Evolutionary conservation across 2,113 vertebrate species (phyloP).

Genomic region (Calyptomena viridis): DNA sequence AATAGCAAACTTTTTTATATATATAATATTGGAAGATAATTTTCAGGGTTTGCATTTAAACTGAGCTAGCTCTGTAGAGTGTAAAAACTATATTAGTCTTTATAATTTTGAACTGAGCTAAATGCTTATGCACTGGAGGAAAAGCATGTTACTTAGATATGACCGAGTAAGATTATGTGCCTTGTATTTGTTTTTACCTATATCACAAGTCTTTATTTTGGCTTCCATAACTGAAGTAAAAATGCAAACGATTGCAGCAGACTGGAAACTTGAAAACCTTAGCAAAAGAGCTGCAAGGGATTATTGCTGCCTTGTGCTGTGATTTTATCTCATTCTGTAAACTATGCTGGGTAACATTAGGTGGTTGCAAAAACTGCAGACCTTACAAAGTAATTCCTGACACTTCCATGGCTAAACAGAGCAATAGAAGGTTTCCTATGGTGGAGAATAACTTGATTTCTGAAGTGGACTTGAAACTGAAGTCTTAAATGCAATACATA

Average conservation of each 20-base stretch:
- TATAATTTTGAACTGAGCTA: background rate
- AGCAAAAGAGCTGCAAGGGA: background rate
- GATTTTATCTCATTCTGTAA: background rate
- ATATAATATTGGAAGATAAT: background rate
- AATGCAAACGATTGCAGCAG: background rate
- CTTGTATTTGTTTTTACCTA: background rate
- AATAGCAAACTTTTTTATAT: background rate
- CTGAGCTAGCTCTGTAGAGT: background rate
- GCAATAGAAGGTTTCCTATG: background rate
- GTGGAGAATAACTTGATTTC: background rate
- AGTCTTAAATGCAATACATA: background rate
- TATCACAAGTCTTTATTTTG: background rate
- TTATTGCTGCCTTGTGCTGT: background rate
- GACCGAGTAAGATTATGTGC: background rate
- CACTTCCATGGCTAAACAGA: background rate
- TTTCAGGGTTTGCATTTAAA: background rate
- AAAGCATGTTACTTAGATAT: background rate
- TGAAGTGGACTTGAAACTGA: background rate
- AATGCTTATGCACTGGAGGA: background rate
- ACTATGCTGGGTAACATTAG: background rate
- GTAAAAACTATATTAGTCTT: background rate
- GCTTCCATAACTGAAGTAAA: background rate
- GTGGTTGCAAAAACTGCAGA: background rate
- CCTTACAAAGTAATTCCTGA: background rate
- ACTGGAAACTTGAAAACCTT: background rate